phyloP scores from a whole-genome alignment of 1,140 invertebrate species.

The Steinernema feltiae region DNA sequence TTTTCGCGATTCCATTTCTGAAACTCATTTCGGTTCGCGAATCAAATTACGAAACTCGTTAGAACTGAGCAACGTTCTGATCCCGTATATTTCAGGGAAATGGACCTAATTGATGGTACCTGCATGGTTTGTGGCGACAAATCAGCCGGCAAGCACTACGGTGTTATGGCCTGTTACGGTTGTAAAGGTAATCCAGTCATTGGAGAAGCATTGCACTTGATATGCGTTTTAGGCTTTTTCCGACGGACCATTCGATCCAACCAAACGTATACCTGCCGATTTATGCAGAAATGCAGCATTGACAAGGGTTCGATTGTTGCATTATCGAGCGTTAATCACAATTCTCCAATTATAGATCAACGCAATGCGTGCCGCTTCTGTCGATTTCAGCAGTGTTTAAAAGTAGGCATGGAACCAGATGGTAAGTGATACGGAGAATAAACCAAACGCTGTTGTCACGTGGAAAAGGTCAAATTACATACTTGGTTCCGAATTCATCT shows the following conservation, averaged over 20 bases:
- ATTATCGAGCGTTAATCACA: neutral
- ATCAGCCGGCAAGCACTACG: constrained; percentile 63
- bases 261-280: constrained; percentile 51
- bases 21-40: neutral
- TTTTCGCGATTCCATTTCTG: neutral
- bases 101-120: constrained; percentile 36
- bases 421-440: constrained; percentile 25
- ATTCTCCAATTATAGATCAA: constrained; percentile 41
- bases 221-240: constrained; percentile 37
- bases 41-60: neutral
- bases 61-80: neutral
- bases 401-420: constrained; percentile 56
- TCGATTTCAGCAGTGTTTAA: constrained; percentile 52
- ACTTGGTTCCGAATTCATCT: no score
- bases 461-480: no score
- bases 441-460: neutral
- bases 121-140: constrained; percentile 63
- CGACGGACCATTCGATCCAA: constrained; percentile 53
- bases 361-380: constrained; percentile 53
- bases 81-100: neutral
- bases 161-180: constrained; percentile 63
- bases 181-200: constrained; percentile 56
- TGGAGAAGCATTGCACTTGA: neutral
- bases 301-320: constrained; percentile 44
- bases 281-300: constrained; percentile 47